Conservation (phyloP, 2,888 invertebrate genomes). For the Loripinus fragilis region DNA sequence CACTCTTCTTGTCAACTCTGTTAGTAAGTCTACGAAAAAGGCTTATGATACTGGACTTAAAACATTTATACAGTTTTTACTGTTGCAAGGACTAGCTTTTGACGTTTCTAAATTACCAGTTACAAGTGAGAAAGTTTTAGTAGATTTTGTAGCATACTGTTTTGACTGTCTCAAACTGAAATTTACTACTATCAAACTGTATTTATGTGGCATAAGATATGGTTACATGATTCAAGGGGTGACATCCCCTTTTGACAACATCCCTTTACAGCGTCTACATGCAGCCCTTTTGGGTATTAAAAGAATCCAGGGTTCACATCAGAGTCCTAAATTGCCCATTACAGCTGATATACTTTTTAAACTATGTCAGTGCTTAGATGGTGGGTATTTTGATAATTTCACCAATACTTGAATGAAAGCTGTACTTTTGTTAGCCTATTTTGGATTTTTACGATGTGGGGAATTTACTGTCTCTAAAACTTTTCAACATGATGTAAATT, state of each 20-base stretch:
- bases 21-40: neutral
- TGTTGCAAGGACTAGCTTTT: neutral
- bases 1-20: too few relatives aligned
- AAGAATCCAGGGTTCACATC: neutral
- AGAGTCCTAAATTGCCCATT: neutral
- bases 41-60: neutral
- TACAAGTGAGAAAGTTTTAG: neutral
- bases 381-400: neutral
- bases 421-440: neutral
- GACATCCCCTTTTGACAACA: neutral
- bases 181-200: neutral
- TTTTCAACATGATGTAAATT: neutral
- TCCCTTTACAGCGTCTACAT: neutral
- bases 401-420: neutral
- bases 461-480: neutral
- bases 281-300: neutral
- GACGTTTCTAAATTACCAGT: neutral
- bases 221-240: neutral
- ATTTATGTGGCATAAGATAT: neutral
- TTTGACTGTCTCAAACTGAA: neutral
- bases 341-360: neutral
- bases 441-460: slow-evolving; percentile 8
- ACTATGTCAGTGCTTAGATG: neutral
- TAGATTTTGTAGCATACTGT: neutral
- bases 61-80: neutral